Percentiles rank a stretch among this genome's conserved stretches.
Evolutionary conservation across 64 coral and sea anemone species (phyloP).

Genomic region (Dendrophyllia cribrosa): DNA sequence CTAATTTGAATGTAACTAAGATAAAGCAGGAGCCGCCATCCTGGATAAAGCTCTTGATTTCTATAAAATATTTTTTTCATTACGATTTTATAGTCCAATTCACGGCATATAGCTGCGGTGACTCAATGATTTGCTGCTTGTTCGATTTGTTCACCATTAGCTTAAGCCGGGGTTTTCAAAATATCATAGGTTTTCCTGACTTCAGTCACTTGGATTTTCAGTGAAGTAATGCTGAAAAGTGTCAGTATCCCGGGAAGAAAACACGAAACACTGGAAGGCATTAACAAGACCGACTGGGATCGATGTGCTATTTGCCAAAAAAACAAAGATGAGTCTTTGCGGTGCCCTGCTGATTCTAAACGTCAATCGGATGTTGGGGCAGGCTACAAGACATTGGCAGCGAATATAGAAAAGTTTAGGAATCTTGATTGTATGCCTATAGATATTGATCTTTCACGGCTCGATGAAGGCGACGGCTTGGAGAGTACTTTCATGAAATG

Average conservation of each 20-base stretch:
- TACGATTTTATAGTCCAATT: too few relatives aligned
- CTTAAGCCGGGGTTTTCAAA: too few relatives aligned
- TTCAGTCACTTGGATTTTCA: neutral
- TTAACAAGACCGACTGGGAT: constrained; percentile 35
- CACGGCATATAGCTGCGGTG: too few relatives aligned
- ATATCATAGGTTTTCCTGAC: neutral
- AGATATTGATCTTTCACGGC: constrained; percentile 4
- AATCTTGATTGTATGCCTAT: constrained; percentile 49
- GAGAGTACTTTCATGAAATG: constrained; percentile 22
- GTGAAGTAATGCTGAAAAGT: neutral
- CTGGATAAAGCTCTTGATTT: too few relatives aligned
- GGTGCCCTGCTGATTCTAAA: constrained; percentile 37
- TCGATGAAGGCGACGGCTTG: constrained; percentile 67
- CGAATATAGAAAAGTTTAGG: constrained; percentile 22
- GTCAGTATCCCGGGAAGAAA: constrained; percentile 29
- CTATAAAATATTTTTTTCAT: too few relatives aligned
- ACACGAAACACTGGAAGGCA: neutral
- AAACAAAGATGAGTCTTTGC: constrained; percentile 46
- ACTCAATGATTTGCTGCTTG: too few relatives aligned
- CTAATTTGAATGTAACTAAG: too few relatives aligned
- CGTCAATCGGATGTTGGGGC: constrained; percentile 12
- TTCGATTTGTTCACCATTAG: too few relatives aligned
- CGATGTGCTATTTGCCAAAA: constrained; percentile 40
- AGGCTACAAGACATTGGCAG: constrained; percentile 44
- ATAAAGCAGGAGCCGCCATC: too few relatives aligned